phyloP scores from a whole-genome alignment of 2,113 vertebrate species.

The Equus quagga region DNA sequence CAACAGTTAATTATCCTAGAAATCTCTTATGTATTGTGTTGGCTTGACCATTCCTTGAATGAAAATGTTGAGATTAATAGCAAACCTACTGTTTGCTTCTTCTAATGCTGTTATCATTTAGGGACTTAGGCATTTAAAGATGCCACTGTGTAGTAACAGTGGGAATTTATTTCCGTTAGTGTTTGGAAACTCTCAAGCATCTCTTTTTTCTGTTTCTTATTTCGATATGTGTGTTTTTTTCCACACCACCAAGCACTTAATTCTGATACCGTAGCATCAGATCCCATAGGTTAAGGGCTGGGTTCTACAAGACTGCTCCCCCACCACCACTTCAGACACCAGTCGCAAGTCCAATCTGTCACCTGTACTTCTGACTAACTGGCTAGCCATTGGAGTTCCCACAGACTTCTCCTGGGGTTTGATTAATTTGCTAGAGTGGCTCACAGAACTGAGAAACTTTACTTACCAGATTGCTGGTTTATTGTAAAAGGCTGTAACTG shows the following conservation, averaged over 20 bases:
- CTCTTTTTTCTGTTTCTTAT: background rate
- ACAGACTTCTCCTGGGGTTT: background rate
- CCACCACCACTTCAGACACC: background rate
- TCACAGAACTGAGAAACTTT: background rate
- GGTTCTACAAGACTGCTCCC: too few species aligned
- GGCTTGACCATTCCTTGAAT: background rate
- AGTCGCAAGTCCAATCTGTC: background rate
- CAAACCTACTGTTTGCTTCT: background rate
- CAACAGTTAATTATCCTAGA: background rate
- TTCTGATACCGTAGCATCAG: background rate
- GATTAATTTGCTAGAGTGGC: background rate
- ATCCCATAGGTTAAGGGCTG: background rate
- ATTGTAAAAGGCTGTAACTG: background rate
- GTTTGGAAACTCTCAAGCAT: background rate
- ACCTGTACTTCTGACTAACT: background rate
- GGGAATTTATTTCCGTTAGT: conserved; percentile 4
- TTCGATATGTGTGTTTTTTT: background rate
- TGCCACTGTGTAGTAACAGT: background rate
- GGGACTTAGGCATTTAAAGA: background rate
- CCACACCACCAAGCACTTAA: background rate
- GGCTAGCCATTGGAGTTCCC: background rate
- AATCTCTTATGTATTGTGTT: background rate
- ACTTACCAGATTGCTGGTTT: background rate
- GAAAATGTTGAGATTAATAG: conserved; percentile 17
- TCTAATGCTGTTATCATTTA: background rate